A percentile compares a stretch with the other conserved stretches of the same genome.
phyloP scores from a whole-genome alignment of 2,113 vertebrate species.

The Pygoscelis adeliae region DNA sequence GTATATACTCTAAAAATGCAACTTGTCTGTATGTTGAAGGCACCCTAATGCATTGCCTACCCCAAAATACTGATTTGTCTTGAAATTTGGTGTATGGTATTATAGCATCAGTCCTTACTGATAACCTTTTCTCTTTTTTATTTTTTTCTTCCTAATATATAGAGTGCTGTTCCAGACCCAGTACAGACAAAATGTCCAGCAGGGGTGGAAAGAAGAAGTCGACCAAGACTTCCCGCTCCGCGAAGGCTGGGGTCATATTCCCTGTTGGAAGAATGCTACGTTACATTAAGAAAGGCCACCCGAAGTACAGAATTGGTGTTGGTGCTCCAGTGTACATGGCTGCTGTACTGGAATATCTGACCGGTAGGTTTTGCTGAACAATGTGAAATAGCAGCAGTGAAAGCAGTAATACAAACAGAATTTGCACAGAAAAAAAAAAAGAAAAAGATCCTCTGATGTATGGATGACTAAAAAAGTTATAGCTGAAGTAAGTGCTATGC shows the following conservation, averaged over 20 bases:
- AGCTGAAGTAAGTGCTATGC: neutral
- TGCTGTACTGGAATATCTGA: constrained; percentile 95
- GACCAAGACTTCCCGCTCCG: constrained; percentile 93
- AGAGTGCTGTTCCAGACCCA: constrained; percentile 63
- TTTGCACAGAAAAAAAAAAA: neutral
- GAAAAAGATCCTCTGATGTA: neutral
- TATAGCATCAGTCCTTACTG: neutral
- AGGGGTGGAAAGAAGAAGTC: constrained; percentile 97
- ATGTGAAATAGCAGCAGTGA: neutral
- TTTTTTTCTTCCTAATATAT: neutral
- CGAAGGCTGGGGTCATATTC: constrained; percentile 96
- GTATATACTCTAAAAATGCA: neutral
- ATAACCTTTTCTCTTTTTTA: neutral
- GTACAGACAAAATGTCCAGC: constrained; percentile 87
- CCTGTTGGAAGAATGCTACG: constrained; percentile 97
- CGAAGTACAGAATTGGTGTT: constrained; percentile 94
- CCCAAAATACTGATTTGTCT: neutral
- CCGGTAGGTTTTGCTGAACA: constrained; percentile 80
- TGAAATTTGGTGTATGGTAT: neutral
- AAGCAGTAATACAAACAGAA: neutral
- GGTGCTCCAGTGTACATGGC: constrained; percentile 97
- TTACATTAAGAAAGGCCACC: constrained; percentile 94
- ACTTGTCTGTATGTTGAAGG: neutral
- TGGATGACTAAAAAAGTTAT: neutral
- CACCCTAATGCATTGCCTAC: neutral